Evolutionary conservation across 2,888 invertebrate genomes (phyloP).

Genomic region (Lacanobia oleracea): DNA sequence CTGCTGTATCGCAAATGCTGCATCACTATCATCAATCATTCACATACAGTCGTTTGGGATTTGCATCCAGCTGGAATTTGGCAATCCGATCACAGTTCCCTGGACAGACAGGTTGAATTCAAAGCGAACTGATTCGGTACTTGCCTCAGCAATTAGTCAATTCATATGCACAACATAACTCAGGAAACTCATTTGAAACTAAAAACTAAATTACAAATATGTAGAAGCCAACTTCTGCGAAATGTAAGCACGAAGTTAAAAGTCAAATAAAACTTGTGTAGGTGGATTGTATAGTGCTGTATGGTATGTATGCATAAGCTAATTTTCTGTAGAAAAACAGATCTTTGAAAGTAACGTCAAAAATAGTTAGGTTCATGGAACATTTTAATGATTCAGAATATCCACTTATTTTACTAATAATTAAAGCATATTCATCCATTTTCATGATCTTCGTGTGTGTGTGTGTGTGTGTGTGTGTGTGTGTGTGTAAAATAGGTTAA

Average conservation of each 20-base stretch:
- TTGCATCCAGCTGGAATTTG: constrained; percentile 13
- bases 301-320: background rate
- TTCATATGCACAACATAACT: background rate
- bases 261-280: constrained; percentile 25
- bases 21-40: constrained; percentile 41
- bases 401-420: background rate
- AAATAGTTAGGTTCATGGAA: background rate
- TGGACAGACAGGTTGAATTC: background rate
- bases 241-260: constrained; percentile 1
- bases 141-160: background rate
- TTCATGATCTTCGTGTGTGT: no score
- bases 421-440: background rate
- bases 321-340: background rate
- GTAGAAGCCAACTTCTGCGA: constrained; percentile 3
- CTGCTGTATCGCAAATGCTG: constrained; percentile 3
- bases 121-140: background rate
- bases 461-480: no score
- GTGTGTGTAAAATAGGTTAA: no score
- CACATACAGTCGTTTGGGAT: constrained; percentile 17
- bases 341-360: background rate
- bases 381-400: background rate
- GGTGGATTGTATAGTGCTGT: constrained; percentile 4
- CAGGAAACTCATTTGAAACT: constrained; percentile 33
- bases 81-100: constrained; percentile 9
- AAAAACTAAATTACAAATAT: constrained; percentile 27